Evolutionary conservation across 2,113 vertebrate genomes (phyloP).

Genomic region (Sander vitreus): DNA sequence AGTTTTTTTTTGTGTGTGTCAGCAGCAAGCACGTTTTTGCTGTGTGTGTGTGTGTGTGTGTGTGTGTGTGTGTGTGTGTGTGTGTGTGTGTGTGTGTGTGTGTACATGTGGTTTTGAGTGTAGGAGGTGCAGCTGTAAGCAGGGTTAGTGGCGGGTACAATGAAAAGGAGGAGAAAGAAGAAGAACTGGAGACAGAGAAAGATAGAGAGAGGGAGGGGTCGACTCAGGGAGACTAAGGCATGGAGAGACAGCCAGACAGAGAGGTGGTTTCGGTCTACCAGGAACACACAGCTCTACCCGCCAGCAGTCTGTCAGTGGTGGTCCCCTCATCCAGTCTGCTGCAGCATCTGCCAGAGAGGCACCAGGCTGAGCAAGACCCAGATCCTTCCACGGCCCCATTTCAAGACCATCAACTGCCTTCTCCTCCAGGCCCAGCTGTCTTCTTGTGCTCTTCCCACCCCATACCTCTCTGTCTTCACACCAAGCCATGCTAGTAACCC

Average conservation of each 20-base stretch:
- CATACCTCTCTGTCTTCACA: conserved; percentile 60
- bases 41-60: conserved; percentile 40
- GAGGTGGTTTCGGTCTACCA: conserved; percentile 75
- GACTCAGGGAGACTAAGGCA: conserved; percentile 38
- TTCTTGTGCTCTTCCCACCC: conserved; percentile 44
- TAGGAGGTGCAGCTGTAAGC: conserved; percentile 61
- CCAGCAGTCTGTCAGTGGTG: conserved; percentile 82
- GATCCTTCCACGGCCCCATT: conserved; percentile 63
- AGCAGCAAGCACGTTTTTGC: conserved; percentile 65
- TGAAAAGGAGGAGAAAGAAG: conserved; percentile 51
- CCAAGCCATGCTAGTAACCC: conserved; percentile 58
- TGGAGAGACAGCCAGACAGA: conserved; percentile 66
- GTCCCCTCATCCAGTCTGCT: conserved; percentile 85
- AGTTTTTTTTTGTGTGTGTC: conserved; percentile 60
- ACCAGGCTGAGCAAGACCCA: conserved; percentile 76
- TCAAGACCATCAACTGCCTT: conserved; percentile 65
- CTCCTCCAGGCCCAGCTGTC: conserved; percentile 71
- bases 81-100: conserved; percentile 36
- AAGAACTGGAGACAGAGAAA: conserved; percentile 54
- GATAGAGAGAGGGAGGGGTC: conserved; percentile 27
- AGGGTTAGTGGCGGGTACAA: conserved; percentile 37
- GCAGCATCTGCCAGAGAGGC: conserved; percentile 90
- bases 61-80: conserved; percentile 45
- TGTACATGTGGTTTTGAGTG: conserved; percentile 51
- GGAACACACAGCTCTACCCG: conserved; percentile 74